phyloP scores from a whole-genome alignment of 2,888 invertebrate genomes.

The Drosophila leonis region DNA sequence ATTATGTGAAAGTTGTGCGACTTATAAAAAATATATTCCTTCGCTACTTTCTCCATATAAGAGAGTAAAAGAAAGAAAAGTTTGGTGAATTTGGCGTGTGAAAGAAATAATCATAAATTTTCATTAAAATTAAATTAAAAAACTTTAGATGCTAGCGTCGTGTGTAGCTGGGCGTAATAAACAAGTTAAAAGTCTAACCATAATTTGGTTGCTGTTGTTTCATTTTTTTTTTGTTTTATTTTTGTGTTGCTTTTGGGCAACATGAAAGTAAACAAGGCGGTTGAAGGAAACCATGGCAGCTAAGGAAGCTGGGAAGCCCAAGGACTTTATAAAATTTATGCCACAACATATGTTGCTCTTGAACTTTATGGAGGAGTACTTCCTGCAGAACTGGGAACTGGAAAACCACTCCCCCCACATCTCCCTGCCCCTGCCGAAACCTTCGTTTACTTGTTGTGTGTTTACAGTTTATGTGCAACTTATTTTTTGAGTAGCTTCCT shows the following conservation, averaged over 20 bases:
- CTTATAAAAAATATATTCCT: not conserved
- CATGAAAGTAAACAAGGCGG: conserved; percentile 56
- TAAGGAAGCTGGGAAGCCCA: conserved; percentile 22
- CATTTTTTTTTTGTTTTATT: not conserved
- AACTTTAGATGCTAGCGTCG: conserved; percentile 64
- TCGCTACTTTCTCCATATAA: conserved; percentile 10
- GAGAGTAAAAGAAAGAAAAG: not conserved
- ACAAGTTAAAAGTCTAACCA: conserved; percentile 84
- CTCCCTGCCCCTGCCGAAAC: not conserved
- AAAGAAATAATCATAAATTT: conserved; percentile 80
- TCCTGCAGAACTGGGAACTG: not conserved
- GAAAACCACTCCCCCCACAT: conserved; percentile 9
- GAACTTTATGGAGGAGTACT: conserved; percentile 62
- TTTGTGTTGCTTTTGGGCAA: conserved; percentile 51
- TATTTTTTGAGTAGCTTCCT: conserved; percentile 76
- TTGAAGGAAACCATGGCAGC: conserved; percentile 8
- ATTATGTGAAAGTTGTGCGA: conserved; percentile 33
- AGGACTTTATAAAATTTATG: conserved; percentile 74
- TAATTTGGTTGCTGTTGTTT: conserved; percentile 71
- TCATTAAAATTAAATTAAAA: conserved; percentile 81
- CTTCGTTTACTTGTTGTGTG: conserved; percentile 36
- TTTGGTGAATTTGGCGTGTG: conserved; percentile 56
- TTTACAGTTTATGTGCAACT: conserved; percentile 73
- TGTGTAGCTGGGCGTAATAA: conserved; percentile 66
- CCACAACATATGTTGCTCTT: conserved; percentile 80